Base-by-base conservation (phyloP, 1,140 invertebrate species). In the Drosophila baimaii region DNA sequence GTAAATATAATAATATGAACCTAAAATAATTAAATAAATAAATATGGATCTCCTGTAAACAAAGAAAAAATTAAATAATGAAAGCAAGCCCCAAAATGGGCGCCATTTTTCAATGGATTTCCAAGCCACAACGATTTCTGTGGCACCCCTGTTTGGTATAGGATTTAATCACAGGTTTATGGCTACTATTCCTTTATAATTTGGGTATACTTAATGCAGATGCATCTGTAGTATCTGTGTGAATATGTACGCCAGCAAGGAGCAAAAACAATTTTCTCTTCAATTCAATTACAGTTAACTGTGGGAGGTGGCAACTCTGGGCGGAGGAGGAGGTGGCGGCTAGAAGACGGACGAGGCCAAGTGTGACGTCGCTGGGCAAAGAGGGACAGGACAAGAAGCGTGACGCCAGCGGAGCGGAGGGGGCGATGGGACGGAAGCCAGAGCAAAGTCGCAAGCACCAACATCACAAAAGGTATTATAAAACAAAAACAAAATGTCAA, bases 401-500 rank as follows among this genome's bases (percentile, higher is more conserved):
- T 49, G 19, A 19, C 9, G 41, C n/a, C n/a, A n/a, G 17, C 13
- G 25, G 13, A 21, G 46, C 10, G 46, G 12, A 12, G 46, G 12
- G 6, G 8, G n/a, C 5, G 25, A 8, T 19, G 19, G 19, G n/a
- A 5, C 6, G 5, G 13, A 43, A 58, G 52, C 41, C 27, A 37
- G 21, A 58, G 66, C 56, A 66, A 73, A 77, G 62, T 64, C 69
- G 44, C 71, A 77, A 77, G 79, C 79, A 76, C 82, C 89, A 79
- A 90, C 88, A 90, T 89, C 83, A 90, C 80, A 75, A 82, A 84
- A 83, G 88, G 82, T 90, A 90, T 90, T 90, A 90, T 85, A 77
- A 90, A 90, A 90, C 88, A 90, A 90, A 90, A 90, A 90, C 88
- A 90, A 90, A 90, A 90, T 90, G 88, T 90, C 88, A 90, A 90